Conservation (phyloP, 2,797 vertebrate species). For the Oophaga sylvatica region DNA sequence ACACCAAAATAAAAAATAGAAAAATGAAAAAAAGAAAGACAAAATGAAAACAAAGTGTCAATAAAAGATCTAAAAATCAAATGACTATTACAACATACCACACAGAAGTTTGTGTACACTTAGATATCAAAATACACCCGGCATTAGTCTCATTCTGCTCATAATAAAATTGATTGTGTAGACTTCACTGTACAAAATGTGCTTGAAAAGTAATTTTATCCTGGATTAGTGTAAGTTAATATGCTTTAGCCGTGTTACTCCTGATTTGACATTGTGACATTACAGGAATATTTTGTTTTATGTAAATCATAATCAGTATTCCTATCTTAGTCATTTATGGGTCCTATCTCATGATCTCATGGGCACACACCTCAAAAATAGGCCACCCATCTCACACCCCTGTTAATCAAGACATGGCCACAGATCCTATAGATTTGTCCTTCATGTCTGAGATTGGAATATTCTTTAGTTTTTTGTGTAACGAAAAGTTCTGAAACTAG, state of each 20-base stretch:
- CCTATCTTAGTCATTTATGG: too few relatives aligned
- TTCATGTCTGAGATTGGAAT: too few relatives aligned
- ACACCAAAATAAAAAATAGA: background rate
- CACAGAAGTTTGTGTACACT: background rate
- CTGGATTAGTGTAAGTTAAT: background rate
- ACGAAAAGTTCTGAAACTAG: too few relatives aligned
- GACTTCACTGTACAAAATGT: background rate
- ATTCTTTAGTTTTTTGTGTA: too few relatives aligned
- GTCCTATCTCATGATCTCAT: too few relatives aligned
- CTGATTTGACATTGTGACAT: background rate
- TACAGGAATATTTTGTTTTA: background rate
- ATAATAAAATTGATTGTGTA: background rate
- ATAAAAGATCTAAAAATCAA: background rate
- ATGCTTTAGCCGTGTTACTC: background rate
- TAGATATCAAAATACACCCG: background rate
- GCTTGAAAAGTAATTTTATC: background rate
- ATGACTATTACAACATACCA: background rate
- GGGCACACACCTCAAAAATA: too few relatives aligned
- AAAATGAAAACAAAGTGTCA: background rate
- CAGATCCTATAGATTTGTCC: too few relatives aligned
- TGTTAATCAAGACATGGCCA: too few relatives aligned
- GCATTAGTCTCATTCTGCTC: background rate
- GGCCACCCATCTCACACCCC: too few relatives aligned
- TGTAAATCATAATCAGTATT: background rate
- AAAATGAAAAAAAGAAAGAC: background rate